phyloP scores from a whole-genome alignment of 2,888 invertebrate genomes.

The Lasioglossum malachurum region DNA sequence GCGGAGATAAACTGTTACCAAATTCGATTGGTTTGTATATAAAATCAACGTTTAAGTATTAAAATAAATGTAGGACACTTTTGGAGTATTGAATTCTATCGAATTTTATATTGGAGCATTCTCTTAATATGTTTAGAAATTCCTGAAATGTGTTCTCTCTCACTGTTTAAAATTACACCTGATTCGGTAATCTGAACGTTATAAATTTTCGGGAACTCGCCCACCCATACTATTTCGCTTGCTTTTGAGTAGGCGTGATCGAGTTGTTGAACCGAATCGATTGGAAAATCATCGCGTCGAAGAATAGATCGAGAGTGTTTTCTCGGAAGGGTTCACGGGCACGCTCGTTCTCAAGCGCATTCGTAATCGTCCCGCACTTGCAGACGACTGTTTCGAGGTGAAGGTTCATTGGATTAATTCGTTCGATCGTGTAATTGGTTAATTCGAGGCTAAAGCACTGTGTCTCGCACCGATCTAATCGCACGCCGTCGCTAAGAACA shows the following conservation, averaged over 20 bases:
- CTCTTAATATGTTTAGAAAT: too few relatives aligned
- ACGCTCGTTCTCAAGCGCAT: conserved; percentile 32
- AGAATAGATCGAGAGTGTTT: conserved; percentile 23
- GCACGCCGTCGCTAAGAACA: conserved; percentile 18
- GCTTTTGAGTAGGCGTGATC: neutral
- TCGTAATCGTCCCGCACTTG: conserved; percentile 55
- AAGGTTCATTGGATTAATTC: conserved; percentile 68
- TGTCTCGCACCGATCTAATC: conserved; percentile 57
- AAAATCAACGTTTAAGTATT: too few relatives aligned
- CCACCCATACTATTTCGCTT: neutral
- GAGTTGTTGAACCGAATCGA: conserved; percentile 1
- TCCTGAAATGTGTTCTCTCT: too few relatives aligned
- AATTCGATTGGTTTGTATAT: too few relatives aligned
- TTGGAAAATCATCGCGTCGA: neutral
- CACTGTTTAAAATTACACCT: too few relatives aligned
- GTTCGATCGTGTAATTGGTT: conserved; percentile 63
- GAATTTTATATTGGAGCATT: too few relatives aligned
- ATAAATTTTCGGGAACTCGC: neutral
- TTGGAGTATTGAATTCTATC: too few relatives aligned
- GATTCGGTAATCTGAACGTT: too few relatives aligned
- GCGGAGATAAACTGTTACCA: too few relatives aligned
- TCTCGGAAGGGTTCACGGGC: conserved; percentile 50
- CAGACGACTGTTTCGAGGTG: conserved; percentile 57
- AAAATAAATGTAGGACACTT: too few relatives aligned
- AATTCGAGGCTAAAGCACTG: conserved; percentile 63